Evolutionary conservation across 2,888 invertebrate species (phyloP).

Genomic region (Drosophila cognata): DNA sequence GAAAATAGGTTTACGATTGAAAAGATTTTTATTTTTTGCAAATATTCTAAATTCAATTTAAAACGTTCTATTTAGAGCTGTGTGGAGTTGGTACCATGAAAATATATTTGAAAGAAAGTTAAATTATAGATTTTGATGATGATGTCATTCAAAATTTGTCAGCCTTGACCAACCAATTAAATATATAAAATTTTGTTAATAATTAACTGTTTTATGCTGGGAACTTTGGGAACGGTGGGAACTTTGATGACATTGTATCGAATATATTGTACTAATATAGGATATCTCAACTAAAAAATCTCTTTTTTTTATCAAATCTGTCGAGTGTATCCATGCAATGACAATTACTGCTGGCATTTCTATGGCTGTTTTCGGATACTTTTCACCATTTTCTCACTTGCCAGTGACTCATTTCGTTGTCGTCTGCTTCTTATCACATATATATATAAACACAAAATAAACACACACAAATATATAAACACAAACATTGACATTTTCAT

Average conservation of each 20-base stretch:
- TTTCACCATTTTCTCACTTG: conserved; percentile 39
- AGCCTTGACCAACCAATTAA: neutral
- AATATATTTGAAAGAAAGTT: neutral
- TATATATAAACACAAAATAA: conserved; percentile 1
- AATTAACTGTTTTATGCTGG: neutral
- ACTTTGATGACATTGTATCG: neutral
- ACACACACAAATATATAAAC: conserved; percentile 1
- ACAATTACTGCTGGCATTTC: conserved; percentile 28
- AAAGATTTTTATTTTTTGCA: neutral
- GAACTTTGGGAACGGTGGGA: neutral
- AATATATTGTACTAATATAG: neutral
- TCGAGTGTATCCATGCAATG: conserved; percentile 6
- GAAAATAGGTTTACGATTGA: neutral
- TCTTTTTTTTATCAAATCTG: neutral
- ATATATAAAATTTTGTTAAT: neutral
- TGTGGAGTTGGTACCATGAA: neutral
- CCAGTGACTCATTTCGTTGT: conserved; percentile 56
- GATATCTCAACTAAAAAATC: neutral
- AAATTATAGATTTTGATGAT: neutral
- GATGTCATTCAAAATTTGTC: neutral
- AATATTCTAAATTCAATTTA: neutral
- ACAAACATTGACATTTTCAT: conserved; percentile 44
- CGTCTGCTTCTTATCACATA: conserved; percentile 51
- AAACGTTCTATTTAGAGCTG: neutral
- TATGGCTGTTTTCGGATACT: conserved; percentile 28